A percentile compares a stretch with the other conserved stretches of the same genome.
These are phyloP conservation scores for Micrasema longulum DNA, from an alignment of 1,140 invertebrate species.

Conservation along the genomic window DNA sequence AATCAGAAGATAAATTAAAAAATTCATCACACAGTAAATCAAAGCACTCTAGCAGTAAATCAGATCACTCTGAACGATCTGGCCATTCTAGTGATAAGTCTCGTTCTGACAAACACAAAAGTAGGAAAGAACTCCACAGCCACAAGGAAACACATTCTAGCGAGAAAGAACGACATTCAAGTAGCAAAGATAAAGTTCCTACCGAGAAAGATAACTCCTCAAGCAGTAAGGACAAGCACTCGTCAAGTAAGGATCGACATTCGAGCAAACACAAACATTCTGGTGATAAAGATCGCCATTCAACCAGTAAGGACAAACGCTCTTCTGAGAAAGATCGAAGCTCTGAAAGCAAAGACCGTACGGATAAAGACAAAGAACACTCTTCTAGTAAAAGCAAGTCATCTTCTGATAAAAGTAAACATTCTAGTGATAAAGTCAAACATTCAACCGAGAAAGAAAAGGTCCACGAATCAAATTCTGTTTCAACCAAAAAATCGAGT, in stretches of 20 bases:
- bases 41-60: slow-evolving; percentile 25
- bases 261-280: slow-evolving; percentile 48
- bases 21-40: slow-evolving; percentile 38
- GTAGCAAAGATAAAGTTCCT: slow-evolving; percentile 33
- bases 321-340: slow-evolving; percentile 28
- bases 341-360: no score
- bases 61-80: slow-evolving; percentile 8
- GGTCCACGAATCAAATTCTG: slow-evolving; percentile 56
- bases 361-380: no score
- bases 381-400: slow-evolving; percentile 18
- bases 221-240: slow-evolving; percentile 27
- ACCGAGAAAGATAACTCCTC: slow-evolving; percentile 45
- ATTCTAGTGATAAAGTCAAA: slow-evolving; percentile 55
- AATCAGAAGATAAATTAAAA: slow-evolving; percentile 9
- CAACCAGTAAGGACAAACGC: slow-evolving; percentile 42
- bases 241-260: slow-evolving; percentile 44
- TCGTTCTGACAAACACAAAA: slow-evolving; percentile 25
- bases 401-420: slow-evolving; percentile 50
- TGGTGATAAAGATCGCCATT: slow-evolving; percentile 29
- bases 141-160: slow-evolving; percentile 38
- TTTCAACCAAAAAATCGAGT: slow-evolving; percentile 56
- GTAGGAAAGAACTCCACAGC: slow-evolving; percentile 22
- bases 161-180: slow-evolving; percentile 47
- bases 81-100: slow-evolving; percentile 20
- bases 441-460: slow-evolving; percentile 48